These are phyloP conservation scores for Paguma larvata DNA, from an alignment of 2,797 vertebrate species.

Conservation along the genomic window DNA sequence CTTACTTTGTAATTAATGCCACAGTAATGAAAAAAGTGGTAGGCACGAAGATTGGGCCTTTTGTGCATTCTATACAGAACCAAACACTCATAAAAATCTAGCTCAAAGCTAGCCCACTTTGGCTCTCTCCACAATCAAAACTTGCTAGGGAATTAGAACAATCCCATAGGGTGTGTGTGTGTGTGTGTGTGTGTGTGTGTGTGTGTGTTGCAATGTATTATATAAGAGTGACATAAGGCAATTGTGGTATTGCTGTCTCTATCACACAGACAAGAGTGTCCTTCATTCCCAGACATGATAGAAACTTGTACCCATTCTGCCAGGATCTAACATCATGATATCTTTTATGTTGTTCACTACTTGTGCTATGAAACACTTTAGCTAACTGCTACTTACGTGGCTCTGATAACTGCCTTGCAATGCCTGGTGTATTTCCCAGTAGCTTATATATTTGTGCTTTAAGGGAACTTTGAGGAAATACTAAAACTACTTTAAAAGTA, in stretches of 20 bases:
- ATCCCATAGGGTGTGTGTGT: conserved; percentile 62
- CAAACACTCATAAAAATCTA: conserved; percentile 84
- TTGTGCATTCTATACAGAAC: conserved; percentile 84
- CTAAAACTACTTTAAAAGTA: conserved; percentile 8
- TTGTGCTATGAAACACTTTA: conserved; percentile 66
- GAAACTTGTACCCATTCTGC: conserved; percentile 70
- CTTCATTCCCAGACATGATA: conserved; percentile 78
- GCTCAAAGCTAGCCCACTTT: conserved; percentile 80
- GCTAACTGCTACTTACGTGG: conserved; percentile 49
- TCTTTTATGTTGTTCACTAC: conserved; percentile 63
- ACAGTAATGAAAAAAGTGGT: conserved; percentile 86
- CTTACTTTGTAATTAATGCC: conserved; percentile 85
- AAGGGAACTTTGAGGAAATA: conserved; percentile 45
- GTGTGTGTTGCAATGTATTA: conserved; percentile 64
- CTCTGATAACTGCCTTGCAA: conserved; percentile 55
- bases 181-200: conserved; percentile 8
- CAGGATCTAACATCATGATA: conserved; percentile 68
- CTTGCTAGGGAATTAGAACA: conserved; percentile 79
- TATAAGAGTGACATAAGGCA: conserved; percentile 75
- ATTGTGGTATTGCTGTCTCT: conserved; percentile 64
- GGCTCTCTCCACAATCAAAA: conserved; percentile 79
- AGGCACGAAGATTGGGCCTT: conserved; percentile 82
- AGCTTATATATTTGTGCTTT: conserved; percentile 18
- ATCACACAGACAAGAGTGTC: conserved; percentile 70
- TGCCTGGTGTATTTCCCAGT: conserved; percentile 39